Conservation (phyloP, 1,140 invertebrate genomes). For the Trichomalopsis sarcophagae region DNA sequence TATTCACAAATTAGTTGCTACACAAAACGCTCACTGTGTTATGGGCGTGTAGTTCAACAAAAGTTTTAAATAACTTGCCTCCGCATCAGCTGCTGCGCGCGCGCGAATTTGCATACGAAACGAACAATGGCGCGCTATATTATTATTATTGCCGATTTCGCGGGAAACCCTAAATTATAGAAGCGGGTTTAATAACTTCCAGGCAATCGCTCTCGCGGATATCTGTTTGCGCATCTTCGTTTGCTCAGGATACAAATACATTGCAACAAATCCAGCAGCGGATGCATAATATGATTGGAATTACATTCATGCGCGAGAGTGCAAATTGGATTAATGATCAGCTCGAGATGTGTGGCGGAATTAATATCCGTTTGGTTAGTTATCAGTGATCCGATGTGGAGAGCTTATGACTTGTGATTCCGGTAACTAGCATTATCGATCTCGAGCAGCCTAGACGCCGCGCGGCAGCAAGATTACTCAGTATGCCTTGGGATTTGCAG, state of each 20-base stretch:
- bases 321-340: constrained; percentile 11
- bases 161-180: too few species aligned
- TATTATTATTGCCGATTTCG: too few species aligned
- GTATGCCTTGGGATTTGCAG: background rate
- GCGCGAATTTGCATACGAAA: too few species aligned
- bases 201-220: background rate
- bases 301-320: background rate
- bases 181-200: background rate
- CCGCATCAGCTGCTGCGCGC: too few species aligned
- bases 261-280: background rate
- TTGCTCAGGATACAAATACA: background rate
- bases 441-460: background rate
- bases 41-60: too few species aligned
- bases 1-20: background rate
- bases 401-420: background rate
- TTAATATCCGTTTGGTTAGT: constrained; percentile 9
- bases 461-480: background rate
- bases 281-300: background rate
- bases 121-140: too few species aligned
- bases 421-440: constrained; percentile 14
- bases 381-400: background rate
- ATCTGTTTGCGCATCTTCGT: too few species aligned
- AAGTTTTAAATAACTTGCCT: too few species aligned
- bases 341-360: background rate
- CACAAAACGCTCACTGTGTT: too few species aligned